Evolutionary conservation across 1,140 invertebrate genomes (phyloP), one percentile per base, ranked within the genome.

Genomic region (Trichonephila clavata): DNA sequence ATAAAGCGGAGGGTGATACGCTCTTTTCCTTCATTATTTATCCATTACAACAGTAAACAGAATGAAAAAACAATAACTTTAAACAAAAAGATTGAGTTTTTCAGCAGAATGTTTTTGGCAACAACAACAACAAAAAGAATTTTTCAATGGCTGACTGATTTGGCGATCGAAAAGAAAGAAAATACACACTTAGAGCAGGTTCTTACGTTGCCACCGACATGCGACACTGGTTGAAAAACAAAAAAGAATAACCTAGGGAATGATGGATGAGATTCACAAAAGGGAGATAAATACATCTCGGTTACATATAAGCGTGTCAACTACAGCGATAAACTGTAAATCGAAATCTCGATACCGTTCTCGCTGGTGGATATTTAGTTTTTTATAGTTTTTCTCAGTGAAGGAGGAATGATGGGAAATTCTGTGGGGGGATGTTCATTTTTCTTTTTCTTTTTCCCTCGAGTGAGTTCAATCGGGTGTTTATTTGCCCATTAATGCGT

Each of bases 231-330:
- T 77, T 32, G 32, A 39, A 68, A 68, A 68, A 24, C 21, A 21
- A 24, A 14, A 24, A 68, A 68, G 18, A 77, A 32, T 77, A 77
- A 77, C 50, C 50, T 18, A 77, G n/a, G 18, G 16, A 60, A 27
- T 86, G 84, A 86, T 63, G 13, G 84, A 86, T 86, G 84, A 86
- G 59, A 60, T 84, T 57, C 21, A 5, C 57, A 59, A 32, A 50
- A 50, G 50, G 10, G 27, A 84, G 81, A 84, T 84, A 84, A 84
- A 59, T 84, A 59, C 81, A 59, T 59, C 43, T 84, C 50, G n/a
- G 81, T 57, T 84, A 57, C 21, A 21, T 84, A 20, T 57, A 24
- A 24, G 14, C n/a, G 43, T 24, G 43, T 24, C 50, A 84, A n/a
- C 20, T 21, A 6, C 21, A 57, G 50, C 20, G 43, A 77, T 77